Evolutionary conservation across 2,113 vertebrate species (phyloP).

Genomic region (Physeter macrocephalus): DNA sequence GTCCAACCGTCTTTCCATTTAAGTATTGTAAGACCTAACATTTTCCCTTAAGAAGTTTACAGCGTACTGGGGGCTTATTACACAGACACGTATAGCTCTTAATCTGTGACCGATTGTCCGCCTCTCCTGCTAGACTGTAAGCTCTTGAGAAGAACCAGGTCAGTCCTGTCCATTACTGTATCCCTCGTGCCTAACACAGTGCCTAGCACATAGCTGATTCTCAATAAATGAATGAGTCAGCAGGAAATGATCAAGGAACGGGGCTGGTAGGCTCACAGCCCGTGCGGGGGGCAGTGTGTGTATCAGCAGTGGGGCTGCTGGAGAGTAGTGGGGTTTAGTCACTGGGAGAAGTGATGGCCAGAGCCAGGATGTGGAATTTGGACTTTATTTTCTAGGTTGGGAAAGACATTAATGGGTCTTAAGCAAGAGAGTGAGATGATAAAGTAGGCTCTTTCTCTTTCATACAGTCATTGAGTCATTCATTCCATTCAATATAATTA

Average conservation of each 20-base stretch:
- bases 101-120: background rate
- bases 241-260: background rate
- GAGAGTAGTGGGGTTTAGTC: background rate
- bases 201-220: background rate
- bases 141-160: background rate
- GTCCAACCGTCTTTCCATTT: background rate
- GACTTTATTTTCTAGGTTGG: background rate
- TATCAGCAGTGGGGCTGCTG: background rate
- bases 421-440: background rate
- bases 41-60: background rate
- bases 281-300: background rate
- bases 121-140: background rate
- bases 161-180: background rate
- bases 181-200: background rate
- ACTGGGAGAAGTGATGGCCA: background rate
- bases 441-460: background rate
- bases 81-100: background rate
- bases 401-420: background rate
- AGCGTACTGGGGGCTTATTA: background rate
- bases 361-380: background rate
- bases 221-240: background rate
- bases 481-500: background rate
- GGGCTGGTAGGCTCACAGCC: background rate
- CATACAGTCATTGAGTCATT: background rate
- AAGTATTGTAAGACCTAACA: background rate